These are phyloP conservation scores for Galaxias olidus DNA, from an alignment of 2,797 vertebrate species.

Conservation along the genomic window DNA sequence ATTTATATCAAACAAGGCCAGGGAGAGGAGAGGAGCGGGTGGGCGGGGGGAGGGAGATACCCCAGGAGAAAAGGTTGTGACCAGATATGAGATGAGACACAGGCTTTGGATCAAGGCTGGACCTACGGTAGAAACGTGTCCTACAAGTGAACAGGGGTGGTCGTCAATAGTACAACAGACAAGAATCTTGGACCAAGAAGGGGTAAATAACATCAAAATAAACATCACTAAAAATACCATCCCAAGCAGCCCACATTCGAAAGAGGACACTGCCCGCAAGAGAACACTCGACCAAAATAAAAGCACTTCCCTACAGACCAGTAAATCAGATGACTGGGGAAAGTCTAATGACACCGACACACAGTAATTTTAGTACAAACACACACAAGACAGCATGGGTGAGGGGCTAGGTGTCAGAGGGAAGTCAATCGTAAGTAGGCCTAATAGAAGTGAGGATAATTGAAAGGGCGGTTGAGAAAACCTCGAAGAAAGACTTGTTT, in stretches of 20 bases:
- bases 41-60: conserved; percentile 19
- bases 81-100: conserved; percentile 27
- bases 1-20: conserved; percentile 79
- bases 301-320: conserved; percentile 68
- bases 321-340: conserved; percentile 66
- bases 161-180: conserved; percentile 41
- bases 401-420: conserved; percentile 25
- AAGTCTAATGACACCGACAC: conserved; percentile 56
- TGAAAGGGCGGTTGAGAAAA: conserved; percentile 3
- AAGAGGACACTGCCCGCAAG: conserved; percentile 69
- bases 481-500: conserved; percentile 3
- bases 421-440: conserved; percentile 23
- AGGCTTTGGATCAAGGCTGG: background rate
- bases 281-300: conserved; percentile 72
- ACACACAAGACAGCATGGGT: conserved; percentile 25
- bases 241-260: conserved; percentile 56
- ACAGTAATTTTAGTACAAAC: conserved; percentile 47
- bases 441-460: conserved; percentile 24
- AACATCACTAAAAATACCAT: conserved; percentile 65
- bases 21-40: conserved; percentile 49
- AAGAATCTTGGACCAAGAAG: conserved; percentile 34
- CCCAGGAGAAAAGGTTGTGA: conserved; percentile 41
- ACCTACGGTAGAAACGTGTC: background rate
- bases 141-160: background rate
- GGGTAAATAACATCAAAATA: conserved; percentile 58